Base-by-base conservation (phyloP, 1,140 invertebrate genomes). In the Sesamia nonagrioides region DNA sequence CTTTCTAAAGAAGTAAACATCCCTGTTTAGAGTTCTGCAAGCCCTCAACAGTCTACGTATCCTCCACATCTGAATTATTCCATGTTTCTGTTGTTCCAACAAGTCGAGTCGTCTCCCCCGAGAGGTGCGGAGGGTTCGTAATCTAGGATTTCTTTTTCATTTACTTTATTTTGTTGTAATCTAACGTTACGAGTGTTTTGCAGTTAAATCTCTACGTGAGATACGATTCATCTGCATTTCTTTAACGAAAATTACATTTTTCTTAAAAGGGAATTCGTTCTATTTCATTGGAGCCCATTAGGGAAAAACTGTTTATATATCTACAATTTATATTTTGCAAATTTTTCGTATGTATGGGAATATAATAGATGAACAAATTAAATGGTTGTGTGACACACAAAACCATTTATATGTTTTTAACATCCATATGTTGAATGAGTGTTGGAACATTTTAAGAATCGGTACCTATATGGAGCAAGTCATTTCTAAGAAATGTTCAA, bases 171-270 rank as follows among this genome's bases (percentile, higher is more conserved):
- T 37, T n/a, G 18, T 50, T 63, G 42, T 61, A 37, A 73, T 73
- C 71, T 73, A 5, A 48, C 40, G 3, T 45, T 48, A 48, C 21
- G 27, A 37, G 68, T 35, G 8, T 6, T 50, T 1, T 1, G 37
- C 18, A 11, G 42, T 61, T 63, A 48, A 61, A 75, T 75, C 73
- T 75, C 56, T 75, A 52, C 58, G 40, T 75, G 56, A 61, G 42
- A 50, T 75, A 52, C 58, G 37, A 50, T 50, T 63, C 27, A 75
- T 63, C 58, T 63, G 73, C 73, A 63, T 50, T 61, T 61, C 42
- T 63, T 61, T 75, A 61, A 35, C 40, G 18, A 48, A 63, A 37
- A 61, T 45, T 13, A 27, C 4, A 48, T 60, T 33, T 37, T 60
- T 73, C 54, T 18, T 11, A 54, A 73, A 60, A 60, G 35, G 18